Conservation (phyloP, 2,888 invertebrate genomes). For the Holacanthella duospinosa region DNA sequence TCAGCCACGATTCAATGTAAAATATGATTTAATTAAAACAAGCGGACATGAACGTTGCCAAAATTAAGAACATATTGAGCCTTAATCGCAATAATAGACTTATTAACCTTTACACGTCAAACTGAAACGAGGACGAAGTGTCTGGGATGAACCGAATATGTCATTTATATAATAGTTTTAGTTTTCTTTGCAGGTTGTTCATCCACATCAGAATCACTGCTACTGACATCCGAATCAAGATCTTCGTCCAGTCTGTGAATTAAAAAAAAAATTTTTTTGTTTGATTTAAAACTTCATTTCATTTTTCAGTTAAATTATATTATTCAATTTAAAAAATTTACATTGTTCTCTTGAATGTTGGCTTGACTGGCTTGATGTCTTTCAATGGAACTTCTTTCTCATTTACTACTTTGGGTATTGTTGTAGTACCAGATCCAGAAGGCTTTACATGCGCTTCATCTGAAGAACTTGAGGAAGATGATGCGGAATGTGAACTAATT, state of each 20-base stretch:
- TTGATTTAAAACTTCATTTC: not conserved
- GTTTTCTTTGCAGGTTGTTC: constrained; percentile 16
- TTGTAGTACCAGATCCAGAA: too few species aligned
- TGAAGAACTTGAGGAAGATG: constrained; percentile 7
- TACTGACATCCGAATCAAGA: constrained; percentile 21
- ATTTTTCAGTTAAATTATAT: not conserved
- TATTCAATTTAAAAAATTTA: constrained; percentile 15
- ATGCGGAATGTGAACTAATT: not conserved
- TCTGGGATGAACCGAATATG: too few species aligned
- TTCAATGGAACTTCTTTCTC: constrained; percentile 11
- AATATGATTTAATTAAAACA: too few species aligned
- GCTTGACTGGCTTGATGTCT: constrained; percentile 10
- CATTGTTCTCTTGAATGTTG: constrained; percentile 24
- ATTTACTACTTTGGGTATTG: not conserved
- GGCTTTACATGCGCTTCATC: constrained; percentile 6
- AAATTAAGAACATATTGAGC: too few species aligned
- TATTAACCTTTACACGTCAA: too few species aligned
- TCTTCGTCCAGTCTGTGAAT: constrained; percentile 33
- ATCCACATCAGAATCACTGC: constrained; percentile 17
- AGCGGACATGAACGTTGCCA: too few species aligned
- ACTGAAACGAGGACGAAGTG: too few species aligned
- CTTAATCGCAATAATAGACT: too few species aligned
- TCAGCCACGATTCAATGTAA: too few species aligned
- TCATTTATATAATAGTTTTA: not conserved
- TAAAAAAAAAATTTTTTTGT: not conserved